Conservation (phyloP, 2,888 invertebrate genomes). For the Myopa testacea region DNA sequence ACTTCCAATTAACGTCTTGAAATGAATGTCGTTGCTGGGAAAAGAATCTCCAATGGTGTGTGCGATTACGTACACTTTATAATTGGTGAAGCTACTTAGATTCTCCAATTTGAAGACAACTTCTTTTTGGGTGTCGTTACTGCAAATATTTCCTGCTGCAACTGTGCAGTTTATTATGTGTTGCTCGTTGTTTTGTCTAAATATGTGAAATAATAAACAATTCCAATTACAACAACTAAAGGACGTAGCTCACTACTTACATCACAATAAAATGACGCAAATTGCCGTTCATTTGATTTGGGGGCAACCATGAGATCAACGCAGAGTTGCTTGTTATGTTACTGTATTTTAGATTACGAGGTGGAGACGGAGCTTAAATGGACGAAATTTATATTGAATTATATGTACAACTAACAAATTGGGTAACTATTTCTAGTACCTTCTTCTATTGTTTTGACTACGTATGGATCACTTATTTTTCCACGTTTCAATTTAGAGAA, state of each 20-base stretch:
- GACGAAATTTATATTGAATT: constrained; percentile 12
- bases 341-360: constrained; percentile 69
- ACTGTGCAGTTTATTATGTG: constrained; percentile 44
- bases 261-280: constrained; percentile 77
- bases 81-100: constrained; percentile 75
- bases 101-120: constrained; percentile 51
- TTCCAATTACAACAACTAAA: neutral
- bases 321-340: constrained; percentile 74
- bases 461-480: constrained; percentile 71
- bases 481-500: constrained; percentile 71
- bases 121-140: constrained; percentile 31
- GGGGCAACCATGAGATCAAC: constrained; percentile 74
- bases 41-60: constrained; percentile 79
- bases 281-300: constrained; percentile 77
- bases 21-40: constrained; percentile 69
- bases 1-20: constrained; percentile 75
- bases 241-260: constrained; percentile 59
- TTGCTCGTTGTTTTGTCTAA: constrained; percentile 47
- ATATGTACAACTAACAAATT: neutral
- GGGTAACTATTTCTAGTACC: constrained; percentile 61
- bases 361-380: constrained; percentile 69
- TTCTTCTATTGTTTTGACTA: constrained; percentile 77
- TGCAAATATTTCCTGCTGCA: constrained; percentile 31
- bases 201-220: neutral
- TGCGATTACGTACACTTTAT: constrained; percentile 78